These are phyloP conservation scores for Adelphocoris suturalis DNA, from an alignment of 2,888 invertebrate species.

Conservation along the genomic window DNA sequence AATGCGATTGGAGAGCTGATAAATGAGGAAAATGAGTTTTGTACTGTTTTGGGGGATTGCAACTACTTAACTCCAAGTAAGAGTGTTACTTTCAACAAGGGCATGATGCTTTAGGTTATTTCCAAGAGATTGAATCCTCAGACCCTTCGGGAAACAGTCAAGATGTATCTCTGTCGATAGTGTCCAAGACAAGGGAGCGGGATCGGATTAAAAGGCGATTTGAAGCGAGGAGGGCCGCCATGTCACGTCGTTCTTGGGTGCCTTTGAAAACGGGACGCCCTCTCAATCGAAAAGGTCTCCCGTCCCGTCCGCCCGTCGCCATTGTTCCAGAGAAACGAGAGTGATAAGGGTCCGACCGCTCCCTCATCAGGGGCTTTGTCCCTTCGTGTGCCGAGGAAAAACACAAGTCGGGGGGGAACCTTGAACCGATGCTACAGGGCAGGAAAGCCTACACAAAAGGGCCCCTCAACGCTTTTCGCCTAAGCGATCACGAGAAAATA, in stretches of 20 bases:
- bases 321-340: conserved; percentile 41
- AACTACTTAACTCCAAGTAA: no score
- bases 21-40: no score
- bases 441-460: neutral
- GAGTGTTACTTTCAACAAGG: no score
- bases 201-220: conserved; percentile 36
- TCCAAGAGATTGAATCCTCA: neutral
- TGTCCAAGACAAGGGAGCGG: neutral
- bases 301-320: neutral
- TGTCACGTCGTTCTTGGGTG: neutral
- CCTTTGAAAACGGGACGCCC: neutral
- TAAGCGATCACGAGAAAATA: neutral
- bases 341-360: conserved; percentile 51
- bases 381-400: neutral
- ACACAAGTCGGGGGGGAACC: conserved; percentile 2
- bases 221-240: neutral
- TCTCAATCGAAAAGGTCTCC: conserved; percentile 32
- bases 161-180: conserved; percentile 1
- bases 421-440: neutral
- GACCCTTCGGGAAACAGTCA: neutral
- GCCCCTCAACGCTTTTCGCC: neutral
- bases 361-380: conserved; percentile 21
- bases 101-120: no score
- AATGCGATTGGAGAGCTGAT: no score
- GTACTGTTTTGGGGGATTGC: no score